phyloP scores from a whole-genome alignment of 2,888 invertebrate species.

The Drosophila mettleri region DNA sequence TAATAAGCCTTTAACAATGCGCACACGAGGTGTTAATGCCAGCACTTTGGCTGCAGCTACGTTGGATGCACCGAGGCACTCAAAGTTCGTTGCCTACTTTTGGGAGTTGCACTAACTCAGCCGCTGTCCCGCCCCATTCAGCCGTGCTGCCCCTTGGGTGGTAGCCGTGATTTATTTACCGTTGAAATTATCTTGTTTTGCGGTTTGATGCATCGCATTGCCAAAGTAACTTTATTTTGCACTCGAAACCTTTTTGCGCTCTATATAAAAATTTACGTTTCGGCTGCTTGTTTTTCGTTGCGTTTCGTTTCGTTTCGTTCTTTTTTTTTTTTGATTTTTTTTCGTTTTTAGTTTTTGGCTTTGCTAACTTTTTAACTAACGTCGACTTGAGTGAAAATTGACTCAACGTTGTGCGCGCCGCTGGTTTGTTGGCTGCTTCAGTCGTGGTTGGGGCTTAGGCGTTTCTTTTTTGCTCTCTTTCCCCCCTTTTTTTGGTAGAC shows the following conservation, averaged over 20 bases:
- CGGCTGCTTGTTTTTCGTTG: slow-evolving; percentile 20
- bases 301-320: too few relatives aligned
- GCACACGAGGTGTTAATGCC: slow-evolving; percentile 70
- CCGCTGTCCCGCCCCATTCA: slow-evolving; percentile 1
- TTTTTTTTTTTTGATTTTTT: slow-evolving; percentile 14
- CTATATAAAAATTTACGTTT: slow-evolving; percentile 76
- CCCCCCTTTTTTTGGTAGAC: slow-evolving; percentile 61
- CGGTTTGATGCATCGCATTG: slow-evolving; percentile 80
- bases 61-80: slow-evolving; percentile 15
- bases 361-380: slow-evolving; percentile 77
- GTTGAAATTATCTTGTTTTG: slow-evolving; percentile 83
- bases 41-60: slow-evolving; percentile 47
- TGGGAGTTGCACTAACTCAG: slow-evolving; percentile 52
- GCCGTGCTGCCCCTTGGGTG: slow-evolving; percentile 22
- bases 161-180: slow-evolving; percentile 82
- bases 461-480: slow-evolving; percentile 27
- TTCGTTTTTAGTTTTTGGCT: slow-evolving; percentile 31
- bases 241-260: slow-evolving; percentile 77
- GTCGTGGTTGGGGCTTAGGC: slow-evolving; percentile 4
- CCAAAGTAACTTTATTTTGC: slow-evolving; percentile 79
- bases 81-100: slow-evolving; percentile 58
- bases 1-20: slow-evolving; percentile 74
- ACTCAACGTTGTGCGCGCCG: slow-evolving; percentile 54
- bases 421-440: slow-evolving; percentile 23
- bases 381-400: slow-evolving; percentile 79